phyloP scores from a whole-genome alignment of 2,888 invertebrate genomes.

The Eupithecia subfuscata region DNA sequence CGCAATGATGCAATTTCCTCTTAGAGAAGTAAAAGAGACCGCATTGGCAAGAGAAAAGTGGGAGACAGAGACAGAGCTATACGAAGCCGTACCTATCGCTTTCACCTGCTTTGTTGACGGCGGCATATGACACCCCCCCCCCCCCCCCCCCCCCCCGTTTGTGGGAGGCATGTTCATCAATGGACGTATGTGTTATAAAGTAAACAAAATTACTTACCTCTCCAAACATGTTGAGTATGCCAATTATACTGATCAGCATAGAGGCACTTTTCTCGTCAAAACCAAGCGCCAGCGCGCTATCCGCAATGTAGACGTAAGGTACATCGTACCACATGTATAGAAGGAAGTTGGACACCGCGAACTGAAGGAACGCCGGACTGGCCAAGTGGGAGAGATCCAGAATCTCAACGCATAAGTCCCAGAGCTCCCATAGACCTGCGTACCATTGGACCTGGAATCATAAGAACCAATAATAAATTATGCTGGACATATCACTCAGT shows the following conservation, averaged over 20 bases:
- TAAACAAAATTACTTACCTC: conserved; percentile 83
- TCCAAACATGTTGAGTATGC: conserved; percentile 94
- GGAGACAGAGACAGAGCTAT: no score
- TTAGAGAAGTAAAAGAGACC: no score
- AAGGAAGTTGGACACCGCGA: conserved; percentile 94
- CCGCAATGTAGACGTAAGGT: conserved; percentile 95
- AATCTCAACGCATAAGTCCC: conserved; percentile 90
- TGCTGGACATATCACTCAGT: no score
- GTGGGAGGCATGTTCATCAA: no score
- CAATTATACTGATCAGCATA: conserved; percentile 93
- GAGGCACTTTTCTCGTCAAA: conserved; percentile 89
- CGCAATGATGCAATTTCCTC: no score
- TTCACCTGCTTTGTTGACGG: no score
- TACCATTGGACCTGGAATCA: conserved; percentile 85
- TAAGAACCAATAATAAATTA: background rate
- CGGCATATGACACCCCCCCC: no score
- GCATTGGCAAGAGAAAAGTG: no score
- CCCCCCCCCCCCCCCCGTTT: no score
- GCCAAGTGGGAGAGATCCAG: conserved; percentile 92
- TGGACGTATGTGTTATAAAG: no score
- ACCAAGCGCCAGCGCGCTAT: conserved; percentile 89
- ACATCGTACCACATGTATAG: conserved; percentile 97
- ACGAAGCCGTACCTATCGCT: no score
- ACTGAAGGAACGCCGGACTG: conserved; percentile 89
- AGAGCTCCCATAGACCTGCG: conserved; percentile 90